Conservation (phyloP, 2,113 vertebrate species). For the Halcyon malimbica region DNA sequence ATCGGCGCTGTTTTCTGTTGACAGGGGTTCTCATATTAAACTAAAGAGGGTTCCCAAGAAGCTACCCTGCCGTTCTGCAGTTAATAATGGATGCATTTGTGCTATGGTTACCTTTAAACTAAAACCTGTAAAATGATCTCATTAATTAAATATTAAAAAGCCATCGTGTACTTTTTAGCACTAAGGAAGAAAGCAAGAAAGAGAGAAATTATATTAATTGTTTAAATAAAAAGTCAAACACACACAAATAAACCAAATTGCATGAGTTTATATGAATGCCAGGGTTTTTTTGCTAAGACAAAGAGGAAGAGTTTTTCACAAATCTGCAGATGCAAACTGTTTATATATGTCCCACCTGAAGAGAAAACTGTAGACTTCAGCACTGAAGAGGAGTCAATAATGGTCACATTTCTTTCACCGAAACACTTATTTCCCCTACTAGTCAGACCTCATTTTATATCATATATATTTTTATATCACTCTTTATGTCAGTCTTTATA, state of each 20-base stretch:
- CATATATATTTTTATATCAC: not conserved
- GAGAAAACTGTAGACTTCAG: not conserved
- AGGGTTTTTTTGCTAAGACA: not conserved
- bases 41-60: conserved; percentile 74
- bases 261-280: not conserved
- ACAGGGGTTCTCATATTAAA: conserved; percentile 65
- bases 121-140: conserved; percentile 87
- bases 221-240: not conserved
- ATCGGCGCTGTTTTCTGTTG: conserved; percentile 56
- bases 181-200: not conserved
- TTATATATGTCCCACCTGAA: not conserved
- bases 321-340: not conserved
- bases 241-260: not conserved
- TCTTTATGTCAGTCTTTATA: too few relatives aligned
- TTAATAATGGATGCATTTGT: conserved; percentile 91
- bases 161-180: conserved; percentile 66
- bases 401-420: not conserved
- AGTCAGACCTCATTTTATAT: not conserved
- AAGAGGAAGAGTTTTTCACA: not conserved
- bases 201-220: not conserved
- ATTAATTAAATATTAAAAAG: conserved; percentile 84
- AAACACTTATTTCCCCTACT: not conserved
- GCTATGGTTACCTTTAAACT: conserved; percentile 95
- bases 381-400: not conserved
- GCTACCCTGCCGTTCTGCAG: conserved; percentile 58